phyloP scores from a whole-genome alignment of 2,797 vertebrate genomes.

The Tokudaia muenninki region DNA sequence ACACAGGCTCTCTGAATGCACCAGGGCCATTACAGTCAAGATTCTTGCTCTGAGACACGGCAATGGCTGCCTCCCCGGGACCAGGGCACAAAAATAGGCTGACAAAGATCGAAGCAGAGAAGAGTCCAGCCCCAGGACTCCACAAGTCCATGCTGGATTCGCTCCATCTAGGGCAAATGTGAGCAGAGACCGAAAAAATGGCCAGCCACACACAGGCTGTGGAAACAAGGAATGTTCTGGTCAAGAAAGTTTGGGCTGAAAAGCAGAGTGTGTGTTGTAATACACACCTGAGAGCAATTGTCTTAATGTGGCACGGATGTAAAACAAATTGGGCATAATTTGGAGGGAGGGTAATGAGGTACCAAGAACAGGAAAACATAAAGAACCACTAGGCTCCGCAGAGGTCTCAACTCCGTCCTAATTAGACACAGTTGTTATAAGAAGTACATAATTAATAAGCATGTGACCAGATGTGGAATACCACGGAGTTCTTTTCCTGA shows the following conservation, averaged over 20 bases:
- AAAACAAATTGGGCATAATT: conserved; percentile 53
- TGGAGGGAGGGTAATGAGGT: conserved; percentile 71
- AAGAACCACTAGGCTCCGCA: conserved; percentile 28
- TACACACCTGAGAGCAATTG: conserved; percentile 36
- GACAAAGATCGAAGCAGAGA: not conserved
- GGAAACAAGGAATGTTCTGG: not conserved
- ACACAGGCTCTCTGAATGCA: not conserved
- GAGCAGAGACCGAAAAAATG: not conserved
- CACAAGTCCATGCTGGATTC: not conserved
- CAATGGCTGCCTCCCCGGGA: not conserved
- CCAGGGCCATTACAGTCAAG: not conserved
- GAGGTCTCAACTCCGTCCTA: conserved; percentile 68
- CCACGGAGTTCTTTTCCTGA: not conserved
- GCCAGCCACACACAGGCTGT: not conserved
- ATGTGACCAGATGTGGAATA: conserved; percentile 70
- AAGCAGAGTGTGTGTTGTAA: not conserved
- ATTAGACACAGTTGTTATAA: conserved; percentile 65
- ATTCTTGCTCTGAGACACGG: not conserved
- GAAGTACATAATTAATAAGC: conserved; percentile 73
- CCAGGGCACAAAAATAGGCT: not conserved
- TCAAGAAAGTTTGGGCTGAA: conserved; percentile 20
- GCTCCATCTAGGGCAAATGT: not conserved
- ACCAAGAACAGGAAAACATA: conserved; percentile 57
- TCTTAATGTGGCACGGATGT: conserved; percentile 59
- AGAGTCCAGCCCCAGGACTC: not conserved